phyloP scores from a whole-genome alignment of 1,140 invertebrate species.

The Ostrea denselamellosa region DNA sequence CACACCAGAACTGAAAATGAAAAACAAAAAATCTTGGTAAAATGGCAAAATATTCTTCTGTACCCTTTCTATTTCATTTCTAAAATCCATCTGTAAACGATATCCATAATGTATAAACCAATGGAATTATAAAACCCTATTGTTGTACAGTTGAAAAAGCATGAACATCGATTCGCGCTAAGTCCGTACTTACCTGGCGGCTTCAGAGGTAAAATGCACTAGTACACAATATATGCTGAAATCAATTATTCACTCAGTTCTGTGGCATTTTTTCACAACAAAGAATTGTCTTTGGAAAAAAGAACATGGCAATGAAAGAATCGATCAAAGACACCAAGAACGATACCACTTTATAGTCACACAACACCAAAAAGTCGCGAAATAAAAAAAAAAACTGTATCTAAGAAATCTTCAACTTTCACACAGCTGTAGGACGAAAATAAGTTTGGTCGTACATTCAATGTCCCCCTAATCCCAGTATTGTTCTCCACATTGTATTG shows the following conservation, averaged over 20 bases:
- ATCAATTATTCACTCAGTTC: conserved; percentile 32
- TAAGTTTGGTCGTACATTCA: neutral
- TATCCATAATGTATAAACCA: conserved; percentile 23
- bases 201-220: neutral
- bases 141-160: conserved; percentile 33
- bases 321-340: conserved; percentile 4
- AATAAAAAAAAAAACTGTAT: neutral
- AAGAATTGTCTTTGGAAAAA: conserved; percentile 31
- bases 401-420: neutral
- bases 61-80: neutral
- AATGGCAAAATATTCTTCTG: neutral
- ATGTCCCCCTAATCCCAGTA: conserved; percentile 25
- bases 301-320: conserved; percentile 24
- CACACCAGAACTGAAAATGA: neutral
- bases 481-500: conserved; percentile 30
- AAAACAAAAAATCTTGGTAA: neutral
- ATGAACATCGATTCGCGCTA: conserved; percentile 5
- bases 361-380: neutral
- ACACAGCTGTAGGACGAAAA: neutral
- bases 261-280: conserved; percentile 29
- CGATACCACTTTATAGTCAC: neutral
- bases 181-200: neutral
- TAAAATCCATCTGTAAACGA: neutral
- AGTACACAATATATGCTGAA: conserved; percentile 31
- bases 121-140: conserved; percentile 19